Evolutionary conservation across 2,888 invertebrate genomes (phyloP).

Genomic region (Hoplodrina ambigua): DNA sequence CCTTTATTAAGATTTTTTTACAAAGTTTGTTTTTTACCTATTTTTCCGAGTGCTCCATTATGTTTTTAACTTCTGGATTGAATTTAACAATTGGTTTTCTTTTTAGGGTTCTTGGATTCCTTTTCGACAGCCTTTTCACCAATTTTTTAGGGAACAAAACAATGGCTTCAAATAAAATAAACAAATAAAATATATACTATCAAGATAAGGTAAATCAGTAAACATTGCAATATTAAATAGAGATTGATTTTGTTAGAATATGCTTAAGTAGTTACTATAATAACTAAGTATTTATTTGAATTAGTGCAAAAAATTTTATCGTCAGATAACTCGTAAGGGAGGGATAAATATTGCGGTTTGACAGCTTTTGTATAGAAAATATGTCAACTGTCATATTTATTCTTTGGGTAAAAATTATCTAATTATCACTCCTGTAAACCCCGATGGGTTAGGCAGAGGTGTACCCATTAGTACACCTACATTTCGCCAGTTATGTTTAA

Average conservation of each 20-base stretch:
- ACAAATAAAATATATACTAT: background rate
- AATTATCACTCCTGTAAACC: no score
- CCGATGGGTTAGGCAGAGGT: no score
- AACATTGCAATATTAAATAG: background rate
- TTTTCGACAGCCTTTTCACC: background rate
- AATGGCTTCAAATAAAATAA: background rate
- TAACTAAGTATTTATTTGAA: background rate
- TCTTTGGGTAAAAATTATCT: no score
- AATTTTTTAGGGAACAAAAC: background rate
- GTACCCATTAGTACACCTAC: no score
- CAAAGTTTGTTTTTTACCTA: background rate
- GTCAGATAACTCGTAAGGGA: no score
- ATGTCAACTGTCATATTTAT: no score
- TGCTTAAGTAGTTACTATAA: background rate
- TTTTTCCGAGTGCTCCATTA: background rate
- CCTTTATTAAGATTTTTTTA: background rate
- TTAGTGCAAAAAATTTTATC: no score
- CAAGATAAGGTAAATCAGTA: background rate
- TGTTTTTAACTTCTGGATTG: background rate
- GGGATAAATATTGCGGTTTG: no score
- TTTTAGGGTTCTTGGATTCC: background rate
- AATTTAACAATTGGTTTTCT: background rate
- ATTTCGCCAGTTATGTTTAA: no score
- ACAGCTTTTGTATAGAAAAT: no score
- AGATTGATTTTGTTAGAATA: background rate